Evolutionary conservation across 2,797 vertebrate species (phyloP).

Genomic region (Anguilla obscura): DNA sequence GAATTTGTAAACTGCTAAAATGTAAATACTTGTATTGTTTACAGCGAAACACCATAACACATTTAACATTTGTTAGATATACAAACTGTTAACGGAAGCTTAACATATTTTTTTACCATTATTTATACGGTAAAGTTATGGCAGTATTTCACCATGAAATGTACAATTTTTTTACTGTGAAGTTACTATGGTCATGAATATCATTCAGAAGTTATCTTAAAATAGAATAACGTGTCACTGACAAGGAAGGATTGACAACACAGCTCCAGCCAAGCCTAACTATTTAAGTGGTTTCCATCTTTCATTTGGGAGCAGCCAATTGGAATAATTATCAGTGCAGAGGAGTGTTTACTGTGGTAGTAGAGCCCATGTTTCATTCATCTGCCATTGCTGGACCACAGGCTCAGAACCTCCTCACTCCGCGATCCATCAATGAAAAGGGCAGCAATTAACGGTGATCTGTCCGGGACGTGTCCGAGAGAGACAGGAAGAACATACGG

Average conservation of each 20-base stretch:
- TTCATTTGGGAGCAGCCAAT: conserved; percentile 37
- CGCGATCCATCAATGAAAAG: conserved; percentile 61
- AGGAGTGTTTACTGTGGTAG: conserved; percentile 43
- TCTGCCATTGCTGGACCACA: conserved; percentile 40
- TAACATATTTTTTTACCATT: no score
- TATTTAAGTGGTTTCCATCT: conserved; percentile 34
- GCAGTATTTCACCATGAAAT: no score
- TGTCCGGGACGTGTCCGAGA: conserved; percentile 57
- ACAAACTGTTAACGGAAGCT: no score
- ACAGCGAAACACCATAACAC: no score
- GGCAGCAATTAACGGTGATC: conserved; percentile 70
- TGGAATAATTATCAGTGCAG: conserved; percentile 44
- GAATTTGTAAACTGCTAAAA: neutral
- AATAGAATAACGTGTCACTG: conserved; percentile 42
- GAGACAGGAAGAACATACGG: conserved; percentile 40
- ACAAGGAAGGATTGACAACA: conserved; percentile 42
- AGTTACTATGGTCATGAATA: conserved; percentile 37
- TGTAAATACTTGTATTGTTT: neutral
- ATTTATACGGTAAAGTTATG: no score
- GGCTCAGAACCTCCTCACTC: conserved; percentile 35
- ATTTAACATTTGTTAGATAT: no score
- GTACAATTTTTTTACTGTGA: no score
- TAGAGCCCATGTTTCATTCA: conserved; percentile 45
- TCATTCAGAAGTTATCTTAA: conserved; percentile 35
- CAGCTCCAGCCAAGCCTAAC: conserved; percentile 52